Evolutionary conservation across 2,113 vertebrate species (phyloP), one percentile per base, ranked within the genome.

Genomic region (Donacobius atricapilla): DNA sequence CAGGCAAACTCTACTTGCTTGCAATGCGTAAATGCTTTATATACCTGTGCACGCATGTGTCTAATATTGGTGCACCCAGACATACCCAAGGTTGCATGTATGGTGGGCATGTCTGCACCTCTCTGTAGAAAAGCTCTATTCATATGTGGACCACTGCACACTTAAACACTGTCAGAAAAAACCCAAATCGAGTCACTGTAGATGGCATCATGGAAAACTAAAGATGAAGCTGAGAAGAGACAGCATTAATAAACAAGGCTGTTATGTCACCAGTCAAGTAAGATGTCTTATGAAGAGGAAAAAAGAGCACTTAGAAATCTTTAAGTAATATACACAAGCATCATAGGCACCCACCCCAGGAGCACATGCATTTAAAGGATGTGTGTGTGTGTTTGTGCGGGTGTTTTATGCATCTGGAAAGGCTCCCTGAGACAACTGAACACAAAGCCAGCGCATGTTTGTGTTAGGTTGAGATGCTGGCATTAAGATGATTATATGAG

Each of bases 401-500:
- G 25, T 64, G 19, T 39, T 83, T 65, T 47, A 11, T 44, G 23
- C 25, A 51, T 57, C 40, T 66, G 66, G 58, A 79, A 85, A 68
- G 18, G 51, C 61, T 95, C 28, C 64, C 90, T 42, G 84, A 95
- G 79, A 95, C 68, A 93, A 66, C 47, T 2, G 54, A 65, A 83
- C 64, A 78, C 45, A 53, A 92, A 95, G 81, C 51, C 87, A 97
- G 66, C 5, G 0, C 22, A 4, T 73, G 77, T 93, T 47, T 89
- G 75, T 66, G 83, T 87, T 77, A 88, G 83, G 44, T 87, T 90
- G 96, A 93, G 71, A 78, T 4, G 56, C 51, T 86, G 94, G 87
- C 94, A 92, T 95, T 80, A 81, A 73, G 57, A 87, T 66, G 89
- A 87, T 91, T 90, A 20, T 37, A n/a, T 75, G 78, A 94, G 84